Conservation (phyloP, 2,888 invertebrate species). For the Acanthococcus lagerstroemiae region DNA sequence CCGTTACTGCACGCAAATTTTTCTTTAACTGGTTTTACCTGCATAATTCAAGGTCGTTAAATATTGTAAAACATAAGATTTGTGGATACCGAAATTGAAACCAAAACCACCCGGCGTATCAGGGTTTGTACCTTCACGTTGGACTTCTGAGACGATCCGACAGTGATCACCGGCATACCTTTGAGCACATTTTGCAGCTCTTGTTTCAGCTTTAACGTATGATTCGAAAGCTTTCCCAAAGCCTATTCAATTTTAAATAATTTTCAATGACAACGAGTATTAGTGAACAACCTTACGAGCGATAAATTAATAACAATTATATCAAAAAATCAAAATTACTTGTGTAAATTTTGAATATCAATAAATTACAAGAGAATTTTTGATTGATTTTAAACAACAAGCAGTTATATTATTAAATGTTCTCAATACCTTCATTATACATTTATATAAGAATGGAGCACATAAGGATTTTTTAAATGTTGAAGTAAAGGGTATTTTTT, state of each 20-base stretch:
- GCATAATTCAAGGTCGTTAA: neutral
- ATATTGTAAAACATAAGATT: neutral
- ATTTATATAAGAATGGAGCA: neutral
- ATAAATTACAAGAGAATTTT: no score
- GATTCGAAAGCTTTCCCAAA: slow-evolving; percentile 21
- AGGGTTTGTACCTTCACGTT: slow-evolving; percentile 12
- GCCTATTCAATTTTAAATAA: no score
- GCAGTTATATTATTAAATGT: no score
- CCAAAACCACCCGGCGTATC: neutral
- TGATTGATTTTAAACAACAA: no score
- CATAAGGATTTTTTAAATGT: neutral
- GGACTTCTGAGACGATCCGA: slow-evolving; percentile 8
- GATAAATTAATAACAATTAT: no score
- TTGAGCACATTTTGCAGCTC: slow-evolving; percentile 24
- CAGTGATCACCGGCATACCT: slow-evolving; percentile 15
- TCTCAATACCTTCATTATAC: no score
- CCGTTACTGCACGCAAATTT: slow-evolving; percentile 5
- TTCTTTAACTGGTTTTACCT: slow-evolving; percentile 16
- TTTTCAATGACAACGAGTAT: no score
- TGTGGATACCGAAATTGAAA: neutral
- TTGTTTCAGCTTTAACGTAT: slow-evolving; percentile 25
- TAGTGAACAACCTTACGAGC: no score
- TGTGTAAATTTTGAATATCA: no score
- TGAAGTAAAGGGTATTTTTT: neutral
- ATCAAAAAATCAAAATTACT: no score